Conservation (phyloP, 2,113 vertebrate species). For the Ictalurus punctatus region DNA sequence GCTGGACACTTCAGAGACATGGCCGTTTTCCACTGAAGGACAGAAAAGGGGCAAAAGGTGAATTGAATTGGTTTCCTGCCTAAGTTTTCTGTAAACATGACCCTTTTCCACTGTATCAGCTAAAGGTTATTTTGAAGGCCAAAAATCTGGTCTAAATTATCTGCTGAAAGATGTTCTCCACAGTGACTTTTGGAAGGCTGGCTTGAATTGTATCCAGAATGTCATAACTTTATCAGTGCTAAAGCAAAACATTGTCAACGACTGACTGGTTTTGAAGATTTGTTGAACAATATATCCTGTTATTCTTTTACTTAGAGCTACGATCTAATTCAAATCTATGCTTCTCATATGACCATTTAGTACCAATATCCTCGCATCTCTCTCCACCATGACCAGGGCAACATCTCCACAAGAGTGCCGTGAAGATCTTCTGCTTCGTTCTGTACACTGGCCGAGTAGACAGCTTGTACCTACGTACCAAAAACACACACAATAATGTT, state of each 20-base stretch:
- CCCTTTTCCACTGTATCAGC: constrained; percentile 26
- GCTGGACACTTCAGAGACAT: constrained; percentile 26
- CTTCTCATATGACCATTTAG: neutral
- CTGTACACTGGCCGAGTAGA: constrained; percentile 79
- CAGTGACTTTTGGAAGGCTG: neutral
- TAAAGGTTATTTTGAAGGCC: neutral
- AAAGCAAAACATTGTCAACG: neutral
- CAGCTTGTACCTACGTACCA: constrained; percentile 78
- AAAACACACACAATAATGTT: constrained; percentile 23
- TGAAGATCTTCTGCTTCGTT: constrained; percentile 75
- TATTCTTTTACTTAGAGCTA: neutral
- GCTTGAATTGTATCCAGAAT: neutral
- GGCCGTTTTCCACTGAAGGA: constrained; percentile 40
- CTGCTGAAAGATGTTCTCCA: neutral
- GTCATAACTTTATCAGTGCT: neutral
- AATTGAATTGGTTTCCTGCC: constrained; percentile 17
- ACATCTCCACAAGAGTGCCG: constrained; percentile 82
- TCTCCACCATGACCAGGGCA: constrained; percentile 82
- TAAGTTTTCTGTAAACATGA: constrained; percentile 41
- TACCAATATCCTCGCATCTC: constrained; percentile 82
- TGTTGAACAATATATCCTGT: neutral
- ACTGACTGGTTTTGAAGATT: neutral
- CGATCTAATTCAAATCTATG: neutral
- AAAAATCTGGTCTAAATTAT: constrained; percentile 44
- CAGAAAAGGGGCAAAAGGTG: neutral